A percentile compares a stretch with the other conserved stretches of the same genome.
Evolutionary conservation across 2,113 vertebrate species (phyloP).

Genomic region (Pangasianodon hypophthalmus): DNA sequence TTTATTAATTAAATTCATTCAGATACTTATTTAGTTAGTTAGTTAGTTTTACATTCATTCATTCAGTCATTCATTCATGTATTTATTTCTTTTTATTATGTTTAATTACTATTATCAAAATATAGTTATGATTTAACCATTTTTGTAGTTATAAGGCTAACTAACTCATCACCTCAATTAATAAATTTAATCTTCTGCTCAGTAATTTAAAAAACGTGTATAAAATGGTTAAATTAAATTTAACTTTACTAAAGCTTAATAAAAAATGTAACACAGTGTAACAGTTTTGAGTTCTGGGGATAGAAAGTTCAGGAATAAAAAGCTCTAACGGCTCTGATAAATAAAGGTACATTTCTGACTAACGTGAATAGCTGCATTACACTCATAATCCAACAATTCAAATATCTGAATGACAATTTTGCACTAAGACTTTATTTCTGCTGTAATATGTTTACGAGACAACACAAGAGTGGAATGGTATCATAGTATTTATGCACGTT

Average conservation of each 20-base stretch:
- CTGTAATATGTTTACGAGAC: not conserved
- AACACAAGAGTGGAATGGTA: not conserved
- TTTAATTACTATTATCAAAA: not conserved
- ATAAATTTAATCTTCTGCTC: not conserved
- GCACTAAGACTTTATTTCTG: not conserved
- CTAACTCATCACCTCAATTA: not conserved
- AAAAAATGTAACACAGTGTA: not conserved
- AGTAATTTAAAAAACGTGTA: not conserved
- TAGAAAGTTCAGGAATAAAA: not conserved
- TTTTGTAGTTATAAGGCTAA: not conserved
- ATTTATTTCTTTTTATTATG: not conserved
- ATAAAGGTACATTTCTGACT: not conserved
- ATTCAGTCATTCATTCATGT: not conserved
- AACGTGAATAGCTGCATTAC: not conserved
- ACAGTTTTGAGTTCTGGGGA: not conserved
- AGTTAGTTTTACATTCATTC: not conserved
- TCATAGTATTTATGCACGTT: not conserved
- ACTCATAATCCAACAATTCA: not conserved
- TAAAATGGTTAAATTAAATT: not conserved
- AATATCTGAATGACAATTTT: not conserved
- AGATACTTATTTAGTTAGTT: not conserved
- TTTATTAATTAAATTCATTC: not conserved
- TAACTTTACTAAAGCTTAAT: not conserved
- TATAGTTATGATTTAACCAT: not conserved
- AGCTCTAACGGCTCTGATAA: not conserved